Evolutionary conservation across 2,888 invertebrate species (phyloP).

Genomic region (Salticus scenicus): DNA sequence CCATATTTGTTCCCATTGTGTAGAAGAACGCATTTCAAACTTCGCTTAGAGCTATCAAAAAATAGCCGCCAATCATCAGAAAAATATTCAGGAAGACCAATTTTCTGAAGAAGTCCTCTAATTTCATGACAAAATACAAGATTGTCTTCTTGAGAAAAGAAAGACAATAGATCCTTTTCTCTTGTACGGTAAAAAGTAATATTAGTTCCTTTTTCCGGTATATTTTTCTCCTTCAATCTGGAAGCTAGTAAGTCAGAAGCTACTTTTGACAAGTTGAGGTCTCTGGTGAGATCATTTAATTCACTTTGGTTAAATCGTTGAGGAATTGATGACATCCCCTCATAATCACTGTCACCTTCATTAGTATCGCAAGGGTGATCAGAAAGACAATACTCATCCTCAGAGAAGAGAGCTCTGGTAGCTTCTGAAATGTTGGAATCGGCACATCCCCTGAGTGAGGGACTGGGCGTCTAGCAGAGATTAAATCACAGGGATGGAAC

Average conservation of each 20-base stretch:
- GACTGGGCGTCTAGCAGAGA: too few species aligned
- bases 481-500: too few species aligned
- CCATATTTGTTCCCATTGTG: conserved; percentile 25
- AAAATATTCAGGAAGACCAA: not conserved
- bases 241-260: too few species aligned
- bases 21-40: conserved; percentile 19
- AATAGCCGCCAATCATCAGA: not conserved
- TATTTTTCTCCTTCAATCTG: too few species aligned
- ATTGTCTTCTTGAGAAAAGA: conserved; percentile 6
- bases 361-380: not conserved
- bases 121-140: conserved; percentile 15
- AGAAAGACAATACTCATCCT: not conserved
- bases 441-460: not conserved
- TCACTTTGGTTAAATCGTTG: conserved; percentile 25
- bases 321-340: conserved; percentile 15
- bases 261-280: conserved; percentile 33
- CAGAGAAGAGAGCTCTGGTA: not conserved
- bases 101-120: not conserved
- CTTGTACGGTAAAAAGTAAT: conserved; percentile 34
- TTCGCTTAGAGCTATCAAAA: conserved; percentile 22
- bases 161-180: conserved; percentile 14
- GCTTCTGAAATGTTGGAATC: not conserved
- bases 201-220: conserved; percentile 11
- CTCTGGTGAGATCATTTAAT: conserved; percentile 20
- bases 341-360: conserved; percentile 22